phyloP scores from a whole-genome alignment of 2,888 invertebrate genomes.

The Dryococelus australis region DNA sequence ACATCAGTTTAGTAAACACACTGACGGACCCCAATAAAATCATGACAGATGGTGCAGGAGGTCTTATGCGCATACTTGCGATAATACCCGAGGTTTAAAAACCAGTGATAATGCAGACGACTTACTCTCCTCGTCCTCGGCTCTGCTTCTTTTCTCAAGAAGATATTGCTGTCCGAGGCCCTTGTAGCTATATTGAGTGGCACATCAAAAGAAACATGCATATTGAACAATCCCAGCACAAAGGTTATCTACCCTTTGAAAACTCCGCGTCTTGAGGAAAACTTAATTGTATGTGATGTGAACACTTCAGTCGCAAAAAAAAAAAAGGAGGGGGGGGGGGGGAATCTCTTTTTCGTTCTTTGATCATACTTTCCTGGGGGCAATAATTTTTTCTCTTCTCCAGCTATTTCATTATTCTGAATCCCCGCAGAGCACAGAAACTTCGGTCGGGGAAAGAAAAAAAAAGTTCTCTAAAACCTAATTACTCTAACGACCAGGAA shows the following conservation, averaged over 20 bases:
- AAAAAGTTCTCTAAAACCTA: not conserved
- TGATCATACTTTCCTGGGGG: not conserved
- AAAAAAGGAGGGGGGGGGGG: too few species aligned
- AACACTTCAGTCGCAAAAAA: not conserved
- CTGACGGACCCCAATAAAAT: too few species aligned
- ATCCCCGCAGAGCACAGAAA: not conserved
- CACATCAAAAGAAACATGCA: not conserved
- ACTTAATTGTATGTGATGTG: not conserved
- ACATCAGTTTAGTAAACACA: too few species aligned
- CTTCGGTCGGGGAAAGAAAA: not conserved
- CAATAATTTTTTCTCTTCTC: not conserved
- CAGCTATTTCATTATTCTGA: not conserved
- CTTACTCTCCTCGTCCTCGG: not conserved
- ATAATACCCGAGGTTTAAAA: too few species aligned
- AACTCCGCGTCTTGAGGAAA: not conserved
- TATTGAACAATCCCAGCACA: not conserved
- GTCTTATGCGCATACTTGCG: too few species aligned
- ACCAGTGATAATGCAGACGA: not conserved
- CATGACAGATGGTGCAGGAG: too few species aligned
- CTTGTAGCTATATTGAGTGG: not conserved
- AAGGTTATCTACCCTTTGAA: not conserved
- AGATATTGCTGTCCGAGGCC: not conserved
- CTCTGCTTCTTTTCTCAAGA: not conserved
- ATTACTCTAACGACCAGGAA: not conserved
- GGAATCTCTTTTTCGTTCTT: constrained; percentile 3